phyloP scores from a whole-genome alignment of 2,113 vertebrate species.

The Delphinus delphis region DNA sequence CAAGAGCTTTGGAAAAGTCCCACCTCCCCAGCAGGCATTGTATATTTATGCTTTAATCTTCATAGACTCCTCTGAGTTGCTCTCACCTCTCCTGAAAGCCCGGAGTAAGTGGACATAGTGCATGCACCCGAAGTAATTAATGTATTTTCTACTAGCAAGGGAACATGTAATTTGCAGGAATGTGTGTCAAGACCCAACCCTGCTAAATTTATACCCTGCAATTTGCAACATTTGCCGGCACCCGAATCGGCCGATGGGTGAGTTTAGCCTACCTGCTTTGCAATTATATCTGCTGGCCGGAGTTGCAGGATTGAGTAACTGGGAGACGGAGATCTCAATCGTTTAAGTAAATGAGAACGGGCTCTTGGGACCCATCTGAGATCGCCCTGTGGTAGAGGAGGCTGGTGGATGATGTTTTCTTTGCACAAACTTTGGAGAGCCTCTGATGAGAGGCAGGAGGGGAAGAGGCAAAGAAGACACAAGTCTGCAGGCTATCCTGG shows the following conservation, averaged over 20 bases:
- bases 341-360: conserved; percentile 71
- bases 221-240: conserved; percentile 77
- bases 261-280: conserved; percentile 77
- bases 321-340: conserved; percentile 59
- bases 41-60: conserved; percentile 65
- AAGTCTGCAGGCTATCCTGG: neutral
- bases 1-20: conserved; percentile 40
- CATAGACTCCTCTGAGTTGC: neutral
- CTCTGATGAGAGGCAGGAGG: neutral
- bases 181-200: conserved; percentile 71
- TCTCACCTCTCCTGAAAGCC: conserved; percentile 45
- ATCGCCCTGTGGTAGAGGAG: conserved; percentile 24
- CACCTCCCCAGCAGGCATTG: conserved; percentile 46
- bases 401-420: conserved; percentile 58
- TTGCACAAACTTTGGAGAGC: conserved; percentile 37
- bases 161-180: conserved; percentile 64
- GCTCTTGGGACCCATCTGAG: conserved; percentile 60
- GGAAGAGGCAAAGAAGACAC: neutral
- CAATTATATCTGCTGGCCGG: conserved; percentile 74
- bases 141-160: conserved; percentile 54
- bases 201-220: conserved; percentile 82
- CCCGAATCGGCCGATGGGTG: conserved; percentile 53
- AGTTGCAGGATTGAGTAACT: conserved; percentile 67
- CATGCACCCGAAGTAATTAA: conserved; percentile 66
- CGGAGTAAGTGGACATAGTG: conserved; percentile 17